A percentile compares a stretch with the other conserved stretches of the same genome.
Conservation (phyloP, 1,140 invertebrate species). For the Apis cerana region DNA sequence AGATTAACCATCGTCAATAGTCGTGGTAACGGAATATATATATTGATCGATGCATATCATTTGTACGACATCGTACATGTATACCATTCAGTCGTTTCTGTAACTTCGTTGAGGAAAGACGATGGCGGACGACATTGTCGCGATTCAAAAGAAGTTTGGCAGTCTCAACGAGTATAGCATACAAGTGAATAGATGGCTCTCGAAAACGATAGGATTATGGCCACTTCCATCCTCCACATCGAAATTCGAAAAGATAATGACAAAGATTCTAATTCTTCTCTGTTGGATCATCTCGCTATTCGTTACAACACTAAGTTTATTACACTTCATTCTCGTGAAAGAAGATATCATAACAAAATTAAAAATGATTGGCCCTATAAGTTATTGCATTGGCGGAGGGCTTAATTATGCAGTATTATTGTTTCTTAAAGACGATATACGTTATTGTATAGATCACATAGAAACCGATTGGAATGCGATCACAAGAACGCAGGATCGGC, state of each 20-base stretch:
- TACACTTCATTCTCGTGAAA: not conserved
- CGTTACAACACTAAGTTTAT: not conserved
- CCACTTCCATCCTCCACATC: not conserved
- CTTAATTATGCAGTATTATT: not conserved
- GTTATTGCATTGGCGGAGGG: not conserved
- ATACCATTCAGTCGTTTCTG: not conserved
- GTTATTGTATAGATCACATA: not conserved
- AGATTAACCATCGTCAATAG: too few species aligned
- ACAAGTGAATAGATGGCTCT: not conserved
- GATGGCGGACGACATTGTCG: not conserved
- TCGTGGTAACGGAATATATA: not conserved
- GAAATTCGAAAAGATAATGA: not conserved
- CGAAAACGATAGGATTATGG: not conserved
- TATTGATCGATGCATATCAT: not conserved
- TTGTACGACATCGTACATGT: not conserved
- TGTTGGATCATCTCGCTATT: not conserved
- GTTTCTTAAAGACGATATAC: not conserved
- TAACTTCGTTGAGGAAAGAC: not conserved
- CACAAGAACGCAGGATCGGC: not conserved
- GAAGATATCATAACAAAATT: not conserved
- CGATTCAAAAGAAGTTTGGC: not conserved
- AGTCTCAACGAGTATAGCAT: not conserved
- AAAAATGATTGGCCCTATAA: not conserved
- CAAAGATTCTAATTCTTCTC: not conserved
- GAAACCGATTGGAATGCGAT: not conserved